These are phyloP conservation scores for Galemys pyrenaicus DNA, from an alignment of 2,113 vertebrate species.

Conservation along the genomic window DNA sequence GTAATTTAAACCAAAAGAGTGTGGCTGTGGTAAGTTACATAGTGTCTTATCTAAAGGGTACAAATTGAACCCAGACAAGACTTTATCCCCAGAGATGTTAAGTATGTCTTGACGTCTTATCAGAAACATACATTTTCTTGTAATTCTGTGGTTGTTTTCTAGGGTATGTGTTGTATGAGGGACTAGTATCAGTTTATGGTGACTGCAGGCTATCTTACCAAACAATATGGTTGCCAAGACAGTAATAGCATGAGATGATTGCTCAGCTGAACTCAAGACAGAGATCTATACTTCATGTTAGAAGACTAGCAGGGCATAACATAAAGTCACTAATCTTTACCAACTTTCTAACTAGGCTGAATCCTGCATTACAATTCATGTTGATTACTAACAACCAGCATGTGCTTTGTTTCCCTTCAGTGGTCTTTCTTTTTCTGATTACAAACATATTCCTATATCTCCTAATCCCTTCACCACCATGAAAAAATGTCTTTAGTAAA, in stretches of 20 bases:
- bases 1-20: not conserved
- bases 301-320: not conserved
- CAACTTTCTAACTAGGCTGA: accelerated
- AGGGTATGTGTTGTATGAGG: not conserved
- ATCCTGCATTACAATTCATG: not conserved
- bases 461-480: not conserved
- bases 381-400: not conserved
- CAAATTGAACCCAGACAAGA: not conserved
- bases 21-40: not conserved
- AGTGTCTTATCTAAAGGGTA: not conserved
- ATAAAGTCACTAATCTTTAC: not conserved
- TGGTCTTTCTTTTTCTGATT: not conserved
- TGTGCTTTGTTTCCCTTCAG: not conserved
- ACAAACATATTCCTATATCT: not conserved
- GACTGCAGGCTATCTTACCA: not conserved
- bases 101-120: not conserved
- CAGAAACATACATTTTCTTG: not conserved
- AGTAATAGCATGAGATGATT: not conserved
- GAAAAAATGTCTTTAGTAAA: not conserved
- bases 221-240: not conserved
- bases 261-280: not conserved
- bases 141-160: not conserved
- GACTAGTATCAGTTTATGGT: not conserved
- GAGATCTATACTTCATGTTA: not conserved
- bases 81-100: not conserved